These are phyloP conservation scores for Hoplodrina blanda DNA, from an alignment of 2,888 invertebrate species.

Conservation along the genomic window DNA sequence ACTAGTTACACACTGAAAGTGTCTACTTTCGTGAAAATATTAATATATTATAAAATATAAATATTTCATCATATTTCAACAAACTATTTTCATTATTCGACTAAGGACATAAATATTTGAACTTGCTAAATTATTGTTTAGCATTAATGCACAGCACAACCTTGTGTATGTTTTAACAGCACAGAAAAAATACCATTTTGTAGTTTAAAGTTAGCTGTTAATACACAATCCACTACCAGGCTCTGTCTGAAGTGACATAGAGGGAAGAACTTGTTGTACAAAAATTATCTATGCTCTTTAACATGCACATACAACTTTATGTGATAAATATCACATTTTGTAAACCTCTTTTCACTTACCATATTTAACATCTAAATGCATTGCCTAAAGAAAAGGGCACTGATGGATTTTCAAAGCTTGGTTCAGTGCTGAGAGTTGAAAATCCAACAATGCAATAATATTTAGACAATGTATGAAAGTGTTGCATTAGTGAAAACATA, in stretches of 20 bases:
- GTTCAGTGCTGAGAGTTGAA: no score
- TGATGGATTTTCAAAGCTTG: no score
- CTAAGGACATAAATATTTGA: not conserved
- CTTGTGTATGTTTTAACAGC: not conserved
- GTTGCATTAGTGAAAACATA: not conserved
- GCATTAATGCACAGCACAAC: conserved; percentile 1
- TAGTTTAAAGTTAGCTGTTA: conserved; percentile 1
- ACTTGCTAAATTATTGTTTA: not conserved
- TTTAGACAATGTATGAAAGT: no score
- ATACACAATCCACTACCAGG: conserved; percentile 7
- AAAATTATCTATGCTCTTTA: conserved; percentile 15
- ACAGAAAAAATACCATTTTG: not conserved
- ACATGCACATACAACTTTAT: conserved; percentile 30
- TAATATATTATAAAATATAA: not conserved
- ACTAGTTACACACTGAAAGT: no score
- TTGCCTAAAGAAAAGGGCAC: no score
- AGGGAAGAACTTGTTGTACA: conserved; percentile 22
- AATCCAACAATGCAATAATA: no score
- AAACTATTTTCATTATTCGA: not conserved
- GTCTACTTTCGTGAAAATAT: not conserved
- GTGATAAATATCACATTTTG: conserved; percentile 45
- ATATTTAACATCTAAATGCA: no score
- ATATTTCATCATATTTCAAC: not conserved
- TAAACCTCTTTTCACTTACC: not conserved
- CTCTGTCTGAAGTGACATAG: conserved; percentile 33